Conservation (phyloP, 2,797 vertebrate species). For the Yasuhikotakia modesta region DNA sequence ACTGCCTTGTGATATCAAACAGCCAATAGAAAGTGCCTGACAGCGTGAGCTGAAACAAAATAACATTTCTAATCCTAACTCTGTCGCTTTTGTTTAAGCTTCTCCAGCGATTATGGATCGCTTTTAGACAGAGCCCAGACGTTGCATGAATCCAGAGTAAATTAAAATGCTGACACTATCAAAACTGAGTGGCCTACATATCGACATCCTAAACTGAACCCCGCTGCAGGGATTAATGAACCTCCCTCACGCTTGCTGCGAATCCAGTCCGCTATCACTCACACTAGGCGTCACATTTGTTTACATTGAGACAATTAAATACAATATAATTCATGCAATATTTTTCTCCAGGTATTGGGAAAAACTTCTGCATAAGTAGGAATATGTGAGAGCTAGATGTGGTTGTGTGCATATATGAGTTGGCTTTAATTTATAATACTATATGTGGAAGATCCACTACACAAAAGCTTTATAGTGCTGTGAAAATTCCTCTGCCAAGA, state of each 20-base stretch:
- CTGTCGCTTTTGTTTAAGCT: conserved; percentile 44
- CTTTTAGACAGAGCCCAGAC: conserved; percentile 32
- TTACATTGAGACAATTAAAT: neutral
- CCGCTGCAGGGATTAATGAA: conserved; percentile 39
- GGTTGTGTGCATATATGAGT: too few relatives aligned
- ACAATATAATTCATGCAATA: too few relatives aligned
- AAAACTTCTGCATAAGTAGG: too few relatives aligned
- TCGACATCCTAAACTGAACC: conserved; percentile 38
- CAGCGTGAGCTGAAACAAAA: conserved; percentile 19
- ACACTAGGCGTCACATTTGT: neutral
- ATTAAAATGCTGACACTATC: conserved; percentile 46
- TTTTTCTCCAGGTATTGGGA: too few relatives aligned
- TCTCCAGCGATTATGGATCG: conserved; percentile 33
- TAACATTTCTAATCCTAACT: conserved; percentile 38
- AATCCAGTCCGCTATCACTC: conserved; percentile 40
- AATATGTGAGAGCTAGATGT: too few relatives aligned
- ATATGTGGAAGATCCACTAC: too few relatives aligned
- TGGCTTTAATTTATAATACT: too few relatives aligned
- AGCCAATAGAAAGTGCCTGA: conserved; percentile 16
- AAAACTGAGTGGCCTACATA: conserved; percentile 45
- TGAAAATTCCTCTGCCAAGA: too few relatives aligned
- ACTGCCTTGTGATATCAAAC: conserved; percentile 26
- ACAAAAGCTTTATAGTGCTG: too few relatives aligned
- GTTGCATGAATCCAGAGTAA: conserved; percentile 36
- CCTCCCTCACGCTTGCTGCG: conserved; percentile 11